Conservation (phyloP, 2,797 vertebrate species). For the Gymnoscopelus microlampas region DNA sequence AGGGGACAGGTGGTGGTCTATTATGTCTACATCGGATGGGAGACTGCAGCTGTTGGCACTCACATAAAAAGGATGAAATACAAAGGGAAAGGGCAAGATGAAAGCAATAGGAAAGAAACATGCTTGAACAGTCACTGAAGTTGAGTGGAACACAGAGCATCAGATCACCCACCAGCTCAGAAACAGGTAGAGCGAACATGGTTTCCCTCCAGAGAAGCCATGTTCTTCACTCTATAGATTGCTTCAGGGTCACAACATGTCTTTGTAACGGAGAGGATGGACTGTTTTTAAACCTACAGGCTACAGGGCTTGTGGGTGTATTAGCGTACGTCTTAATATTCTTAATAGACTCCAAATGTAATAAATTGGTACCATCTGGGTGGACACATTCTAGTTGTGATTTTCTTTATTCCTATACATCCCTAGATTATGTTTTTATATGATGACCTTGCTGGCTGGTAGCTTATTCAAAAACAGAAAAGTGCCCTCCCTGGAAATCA, state of each 20-base stretch:
- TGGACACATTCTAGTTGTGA: too few relatives aligned
- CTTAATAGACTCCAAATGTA: too few relatives aligned
- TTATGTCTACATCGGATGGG: slow-evolving; percentile 57
- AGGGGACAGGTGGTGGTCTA: slow-evolving; percentile 64
- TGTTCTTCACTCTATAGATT: slow-evolving; percentile 40
- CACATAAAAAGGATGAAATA: slow-evolving; percentile 35
- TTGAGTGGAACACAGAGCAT: slow-evolving; percentile 74
- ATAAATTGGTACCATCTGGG: too few relatives aligned
- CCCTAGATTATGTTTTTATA: too few relatives aligned
- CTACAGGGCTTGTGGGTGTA: slow-evolving; percentile 14
- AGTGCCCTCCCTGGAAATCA: too few relatives aligned
- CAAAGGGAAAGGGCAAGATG: slow-evolving; percentile 15
- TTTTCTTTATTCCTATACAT: too few relatives aligned
- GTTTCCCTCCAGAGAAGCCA: slow-evolving; percentile 46
- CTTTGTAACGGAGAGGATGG: slow-evolving; percentile 32
- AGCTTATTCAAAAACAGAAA: too few relatives aligned
- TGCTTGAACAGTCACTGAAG: slow-evolving; percentile 25
- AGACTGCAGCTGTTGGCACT: slow-evolving; percentile 59
- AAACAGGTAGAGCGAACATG: slow-evolving; percentile 29
- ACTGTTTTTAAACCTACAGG: slow-evolving; percentile 23
- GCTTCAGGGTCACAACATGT: slow-evolving; percentile 34
- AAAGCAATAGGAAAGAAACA: too few relatives aligned
- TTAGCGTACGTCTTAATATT: slow-evolving; percentile 1
- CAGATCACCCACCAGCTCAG: slow-evolving; percentile 65
- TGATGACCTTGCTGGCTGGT: too few relatives aligned